Conservation (phyloP, 2,113 vertebrate genomes). For the Casuarius casuarius region DNA sequence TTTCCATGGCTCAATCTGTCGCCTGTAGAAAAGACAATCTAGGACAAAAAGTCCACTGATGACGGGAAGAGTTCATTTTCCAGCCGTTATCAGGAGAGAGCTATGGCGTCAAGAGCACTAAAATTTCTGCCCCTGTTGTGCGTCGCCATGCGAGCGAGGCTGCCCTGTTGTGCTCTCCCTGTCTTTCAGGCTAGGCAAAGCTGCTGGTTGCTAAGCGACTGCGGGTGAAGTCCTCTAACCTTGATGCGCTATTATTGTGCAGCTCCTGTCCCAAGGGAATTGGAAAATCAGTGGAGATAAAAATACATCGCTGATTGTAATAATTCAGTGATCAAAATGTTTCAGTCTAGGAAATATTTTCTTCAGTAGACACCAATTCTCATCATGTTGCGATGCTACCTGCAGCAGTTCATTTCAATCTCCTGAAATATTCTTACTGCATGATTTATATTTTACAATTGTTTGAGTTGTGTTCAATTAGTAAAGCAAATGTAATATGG, state of each 20-base stretch:
- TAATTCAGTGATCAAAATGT: background rate
- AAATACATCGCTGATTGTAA: background rate
- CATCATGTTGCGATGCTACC: background rate
- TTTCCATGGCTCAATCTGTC: background rate
- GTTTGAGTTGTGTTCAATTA: background rate
- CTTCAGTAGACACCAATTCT: background rate
- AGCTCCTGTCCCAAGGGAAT: background rate
- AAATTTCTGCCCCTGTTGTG: background rate
- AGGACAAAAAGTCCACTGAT: background rate
- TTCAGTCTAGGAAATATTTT: background rate
- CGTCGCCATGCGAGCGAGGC: background rate
- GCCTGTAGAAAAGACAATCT: background rate
- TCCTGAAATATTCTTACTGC: background rate
- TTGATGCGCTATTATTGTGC: background rate
- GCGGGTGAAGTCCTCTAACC: slow-evolving; percentile 34
- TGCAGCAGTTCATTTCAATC: slow-evolving; percentile 37
- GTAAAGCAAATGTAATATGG: background rate
- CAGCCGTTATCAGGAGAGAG: background rate
- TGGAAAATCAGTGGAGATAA: background rate
- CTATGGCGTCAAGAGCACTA: background rate
- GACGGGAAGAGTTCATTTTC: background rate
- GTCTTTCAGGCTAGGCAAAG: slow-evolving; percentile 25
- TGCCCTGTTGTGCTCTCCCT: slow-evolving; percentile 15
- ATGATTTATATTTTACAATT: background rate
- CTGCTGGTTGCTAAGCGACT: slow-evolving; percentile 51